These are phyloP conservation scores for Cariama cristata DNA, from an alignment of 2,113 vertebrate genomes.

Conservation along the genomic window DNA sequence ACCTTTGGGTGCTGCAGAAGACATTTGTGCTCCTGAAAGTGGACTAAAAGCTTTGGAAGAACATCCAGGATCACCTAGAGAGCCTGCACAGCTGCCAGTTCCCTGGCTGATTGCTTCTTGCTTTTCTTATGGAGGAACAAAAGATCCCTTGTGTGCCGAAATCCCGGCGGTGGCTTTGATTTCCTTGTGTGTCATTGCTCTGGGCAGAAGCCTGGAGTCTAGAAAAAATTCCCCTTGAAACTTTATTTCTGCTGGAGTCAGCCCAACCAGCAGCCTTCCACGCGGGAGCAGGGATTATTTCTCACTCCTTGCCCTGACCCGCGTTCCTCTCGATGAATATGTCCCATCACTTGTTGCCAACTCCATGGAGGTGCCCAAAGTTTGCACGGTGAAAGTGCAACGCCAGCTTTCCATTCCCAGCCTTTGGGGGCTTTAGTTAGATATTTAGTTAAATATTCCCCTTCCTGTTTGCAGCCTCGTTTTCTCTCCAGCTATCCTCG, in stretches of 20 bases:
- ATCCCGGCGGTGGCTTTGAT: accelerated
- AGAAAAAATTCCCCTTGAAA: neutral
- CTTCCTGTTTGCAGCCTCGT: accelerated
- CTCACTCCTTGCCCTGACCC: neutral
- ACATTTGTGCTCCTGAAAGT: neutral
- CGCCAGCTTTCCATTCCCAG: neutral
- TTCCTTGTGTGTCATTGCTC: neutral
- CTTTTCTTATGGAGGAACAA: neutral
- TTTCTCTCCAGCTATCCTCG: neutral
- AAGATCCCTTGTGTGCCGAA: neutral
- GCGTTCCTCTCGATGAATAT: accelerated
- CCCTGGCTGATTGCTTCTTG: neutral
- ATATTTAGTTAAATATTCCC: neutral
- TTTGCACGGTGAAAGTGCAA: neutral
- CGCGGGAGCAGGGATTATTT: accelerated
- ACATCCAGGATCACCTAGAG: neutral
- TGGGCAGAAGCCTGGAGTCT: neutral
- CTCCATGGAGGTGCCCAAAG: accelerated
- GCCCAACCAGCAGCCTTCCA: neutral
- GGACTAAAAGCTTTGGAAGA: neutral
- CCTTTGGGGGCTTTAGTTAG: neutral
- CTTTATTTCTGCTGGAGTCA: neutral
- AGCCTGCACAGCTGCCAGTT: accelerated
- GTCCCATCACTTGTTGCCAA: neutral
- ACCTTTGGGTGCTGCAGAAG: neutral